These are phyloP conservation scores for Trichosurus vulpecula DNA, from an alignment of 2,797 vertebrate genomes.

Conservation along the genomic window DNA sequence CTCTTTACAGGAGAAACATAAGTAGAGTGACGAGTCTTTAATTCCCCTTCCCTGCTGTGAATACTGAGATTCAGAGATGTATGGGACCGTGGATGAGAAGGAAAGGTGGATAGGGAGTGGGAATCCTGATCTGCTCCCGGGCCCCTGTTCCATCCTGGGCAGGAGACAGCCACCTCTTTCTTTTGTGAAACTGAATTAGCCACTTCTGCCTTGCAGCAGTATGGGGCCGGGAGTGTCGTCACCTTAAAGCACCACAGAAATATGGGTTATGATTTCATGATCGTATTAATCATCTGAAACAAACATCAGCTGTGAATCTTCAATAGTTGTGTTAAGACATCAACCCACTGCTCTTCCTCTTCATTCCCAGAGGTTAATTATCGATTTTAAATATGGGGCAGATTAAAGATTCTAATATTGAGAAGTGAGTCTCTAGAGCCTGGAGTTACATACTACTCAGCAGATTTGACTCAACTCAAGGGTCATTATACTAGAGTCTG, in stretches of 20 bases:
- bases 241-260: background rate
- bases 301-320: background rate
- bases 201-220: background rate
- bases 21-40: background rate
- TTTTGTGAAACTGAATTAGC: background rate
- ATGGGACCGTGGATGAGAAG: background rate
- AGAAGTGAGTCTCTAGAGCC: background rate
- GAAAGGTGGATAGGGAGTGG: background rate
- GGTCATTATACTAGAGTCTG: background rate
- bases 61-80: background rate
- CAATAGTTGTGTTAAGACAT: background rate
- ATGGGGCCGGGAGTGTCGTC: background rate
- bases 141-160: background rate
- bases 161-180: background rate
- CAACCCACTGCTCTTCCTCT: background rate
- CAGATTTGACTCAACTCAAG: background rate
- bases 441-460: background rate
- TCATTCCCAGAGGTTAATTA: background rate
- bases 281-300: background rate
- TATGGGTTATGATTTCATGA: background rate
- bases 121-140: background rate
- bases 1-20: background rate
- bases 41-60: background rate
- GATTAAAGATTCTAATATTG: background rate
- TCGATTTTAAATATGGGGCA: background rate